Percentiles rank a stretch among this genome's conserved stretches.
phyloP scores from a whole-genome alignment of 1,140 invertebrate genomes.

The Scylla paramamosain region DNA sequence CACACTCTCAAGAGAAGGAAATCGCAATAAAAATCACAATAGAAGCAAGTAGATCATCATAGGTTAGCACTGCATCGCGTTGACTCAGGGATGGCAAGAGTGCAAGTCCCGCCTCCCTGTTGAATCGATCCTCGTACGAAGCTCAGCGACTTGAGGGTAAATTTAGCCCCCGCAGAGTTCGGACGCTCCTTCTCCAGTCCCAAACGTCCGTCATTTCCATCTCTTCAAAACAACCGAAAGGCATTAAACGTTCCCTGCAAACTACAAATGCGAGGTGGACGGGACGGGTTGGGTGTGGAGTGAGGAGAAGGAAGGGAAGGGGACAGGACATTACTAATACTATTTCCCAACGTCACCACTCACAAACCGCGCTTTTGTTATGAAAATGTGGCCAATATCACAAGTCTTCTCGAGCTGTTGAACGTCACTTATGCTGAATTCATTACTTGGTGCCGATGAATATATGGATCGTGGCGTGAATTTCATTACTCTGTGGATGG shows the following conservation, averaged over 20 bases:
- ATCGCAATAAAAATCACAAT: no score
- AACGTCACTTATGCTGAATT: conserved; percentile 66
- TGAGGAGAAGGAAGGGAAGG: not conserved
- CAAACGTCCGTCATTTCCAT: conserved; percentile 46
- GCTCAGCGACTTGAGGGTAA: not conserved
- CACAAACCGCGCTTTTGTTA: conserved; percentile 53
- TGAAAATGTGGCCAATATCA: conserved; percentile 60
- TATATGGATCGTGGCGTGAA: conserved; percentile 65
- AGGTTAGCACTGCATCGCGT: no score
- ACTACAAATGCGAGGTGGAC: conserved; percentile 8
- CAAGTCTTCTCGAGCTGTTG: conserved; percentile 58
- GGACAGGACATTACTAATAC: not conserved
- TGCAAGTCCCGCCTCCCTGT: conserved; percentile 62
- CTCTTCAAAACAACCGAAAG: conserved; percentile 15
- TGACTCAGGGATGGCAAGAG: conserved; percentile 30
- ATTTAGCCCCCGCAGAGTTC: not conserved
- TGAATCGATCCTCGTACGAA: conserved; percentile 71
- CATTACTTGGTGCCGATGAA: conserved; percentile 60
- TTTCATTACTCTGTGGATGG: conserved; percentile 49
- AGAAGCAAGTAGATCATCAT: no score
- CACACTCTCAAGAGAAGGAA: not conserved
- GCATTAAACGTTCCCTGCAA: conserved; percentile 11
- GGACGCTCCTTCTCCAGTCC: not conserved
- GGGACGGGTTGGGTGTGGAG: not conserved
- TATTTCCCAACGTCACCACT: no score